Base-by-base conservation (phyloP, 1,140 invertebrate species). In the Tetramorium simillimum region DNA sequence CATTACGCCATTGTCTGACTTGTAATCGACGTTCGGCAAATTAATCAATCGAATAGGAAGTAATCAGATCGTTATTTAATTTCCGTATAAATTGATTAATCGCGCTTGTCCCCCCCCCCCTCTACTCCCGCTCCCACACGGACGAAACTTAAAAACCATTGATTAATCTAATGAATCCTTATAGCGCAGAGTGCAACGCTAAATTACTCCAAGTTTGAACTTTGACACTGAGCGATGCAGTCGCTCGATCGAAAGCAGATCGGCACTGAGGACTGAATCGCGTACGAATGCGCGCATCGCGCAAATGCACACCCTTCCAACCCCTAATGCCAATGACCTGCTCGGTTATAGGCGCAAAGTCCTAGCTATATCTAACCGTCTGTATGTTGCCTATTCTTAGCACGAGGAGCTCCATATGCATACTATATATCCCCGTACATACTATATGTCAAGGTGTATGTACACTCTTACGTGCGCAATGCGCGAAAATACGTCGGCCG, bases 261-360 rank as follows among this genome's bases (percentile, higher is more conserved):
- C 78, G 60, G 28, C 65, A 43, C 78, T 78, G 88, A 67, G 81
- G 62, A 90, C 77, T 90, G 87, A 88, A 90, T 90, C 72, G 87
- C 58, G 51, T 84, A 87, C 75, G 43, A 60, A 78, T 75, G 87
- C 88, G 87, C 86, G 72, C 86, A 69, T 73, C 70, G 85, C 73
- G 86, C 82, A 92, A 90, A 93, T 92, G 91, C 88, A 88, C 92
- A 92, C 89, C 87, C 91, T 93, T 88, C 91, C 92, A 93, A 93
- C 93, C 92, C 90, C 91, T 92, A 94, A 91, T 92, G 93, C 93
- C 94, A 94, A 94, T 94, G 94, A 94, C 94, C 94, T 92, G 91
- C 88, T 91, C 90, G 90, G 91, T 93, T 94, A 94, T 94, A 92
- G 92, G 92, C 91, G 91, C 92, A 93, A 93, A 94, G 91, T 94